These are phyloP conservation scores for Parnassius apollo DNA, from an alignment of 2,888 invertebrate genomes.

Conservation along the genomic window DNA sequence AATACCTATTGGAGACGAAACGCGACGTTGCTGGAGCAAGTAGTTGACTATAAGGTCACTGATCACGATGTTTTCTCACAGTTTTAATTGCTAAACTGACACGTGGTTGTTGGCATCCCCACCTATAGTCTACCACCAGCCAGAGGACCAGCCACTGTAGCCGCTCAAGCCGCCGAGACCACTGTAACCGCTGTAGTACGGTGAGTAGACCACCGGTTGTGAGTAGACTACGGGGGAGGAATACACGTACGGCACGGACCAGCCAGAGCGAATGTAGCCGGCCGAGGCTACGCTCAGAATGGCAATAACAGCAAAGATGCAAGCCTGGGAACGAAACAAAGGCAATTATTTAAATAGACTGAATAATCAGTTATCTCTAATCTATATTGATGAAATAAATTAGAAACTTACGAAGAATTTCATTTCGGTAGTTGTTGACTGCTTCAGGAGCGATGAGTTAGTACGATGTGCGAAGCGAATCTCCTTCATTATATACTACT, in stretches of 20 bases:
- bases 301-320: conserved; percentile 39
- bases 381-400: conserved; percentile 26
- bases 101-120: too few relatives aligned
- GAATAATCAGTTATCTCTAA: background rate
- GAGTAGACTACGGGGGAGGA: conserved; percentile 26
- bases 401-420: conserved; percentile 54
- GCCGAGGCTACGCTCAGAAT: conserved; percentile 43
- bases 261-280: conserved; percentile 41
- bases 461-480: conserved; percentile 33
- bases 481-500: conserved; percentile 48
- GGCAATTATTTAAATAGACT: conserved; percentile 23
- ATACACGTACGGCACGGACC: conserved; percentile 29
- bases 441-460: conserved; percentile 33
- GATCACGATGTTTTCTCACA: too few relatives aligned
- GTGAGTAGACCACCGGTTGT: conserved; percentile 22
- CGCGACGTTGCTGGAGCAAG: background rate
- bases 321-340: conserved; percentile 31
- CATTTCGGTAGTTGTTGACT: conserved; percentile 42
- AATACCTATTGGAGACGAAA: background rate
- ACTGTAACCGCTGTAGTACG: conserved; percentile 14
- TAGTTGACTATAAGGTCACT: too few relatives aligned
- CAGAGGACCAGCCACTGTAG: conserved; percentile 20
- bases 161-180: conserved; percentile 10
- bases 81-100: too few relatives aligned
- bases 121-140: conserved; percentile 20